phyloP scores from a whole-genome alignment of 2,888 invertebrate genomes.

The Bellardia pandia region DNA sequence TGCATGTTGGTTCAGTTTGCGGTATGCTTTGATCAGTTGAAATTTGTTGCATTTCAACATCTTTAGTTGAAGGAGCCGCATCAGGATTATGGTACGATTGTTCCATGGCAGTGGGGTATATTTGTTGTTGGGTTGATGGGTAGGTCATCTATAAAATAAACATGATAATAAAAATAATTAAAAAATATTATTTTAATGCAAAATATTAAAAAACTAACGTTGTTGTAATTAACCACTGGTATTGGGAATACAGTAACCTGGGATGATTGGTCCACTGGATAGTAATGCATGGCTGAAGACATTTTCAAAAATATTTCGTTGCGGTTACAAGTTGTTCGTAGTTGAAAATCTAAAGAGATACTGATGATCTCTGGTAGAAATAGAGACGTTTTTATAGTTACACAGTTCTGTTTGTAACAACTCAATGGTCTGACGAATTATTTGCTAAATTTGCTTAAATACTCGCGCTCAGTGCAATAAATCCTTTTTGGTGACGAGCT shows the following conservation, averaged over 20 bases:
- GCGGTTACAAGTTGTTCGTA: slow-evolving; percentile 14
- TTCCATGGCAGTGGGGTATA: slow-evolving; percentile 11
- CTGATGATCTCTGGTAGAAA: slow-evolving; percentile 30
- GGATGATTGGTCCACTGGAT: slow-evolving; percentile 45
- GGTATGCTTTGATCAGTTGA: slow-evolving; percentile 45
- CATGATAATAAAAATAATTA: neutral
- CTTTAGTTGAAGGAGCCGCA: neutral
- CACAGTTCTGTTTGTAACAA: neutral
- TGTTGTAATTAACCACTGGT: slow-evolving; percentile 40
- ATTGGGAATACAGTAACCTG: slow-evolving; percentile 16
- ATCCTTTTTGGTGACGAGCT: slow-evolving; percentile 75
- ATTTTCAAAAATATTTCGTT: slow-evolving; percentile 39
- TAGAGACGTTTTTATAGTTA: slow-evolving; percentile 32
- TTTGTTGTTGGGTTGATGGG: slow-evolving; percentile 14
- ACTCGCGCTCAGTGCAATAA: slow-evolving; percentile 76
- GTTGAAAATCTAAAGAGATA: slow-evolving; percentile 4
- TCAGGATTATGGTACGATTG: neutral
- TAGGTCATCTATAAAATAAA: slow-evolving; percentile 31
- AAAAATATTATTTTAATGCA: neutral
- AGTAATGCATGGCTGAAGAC: slow-evolving; percentile 60
- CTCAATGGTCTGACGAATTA: slow-evolving; percentile 54
- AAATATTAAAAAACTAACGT: slow-evolving; percentile 41
- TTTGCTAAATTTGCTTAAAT: slow-evolving; percentile 77
- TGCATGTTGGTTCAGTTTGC: slow-evolving; percentile 25
- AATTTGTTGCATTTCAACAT: slow-evolving; percentile 38